Conservation (phyloP, 1,140 invertebrate species). For the Physella acuta region DNA sequence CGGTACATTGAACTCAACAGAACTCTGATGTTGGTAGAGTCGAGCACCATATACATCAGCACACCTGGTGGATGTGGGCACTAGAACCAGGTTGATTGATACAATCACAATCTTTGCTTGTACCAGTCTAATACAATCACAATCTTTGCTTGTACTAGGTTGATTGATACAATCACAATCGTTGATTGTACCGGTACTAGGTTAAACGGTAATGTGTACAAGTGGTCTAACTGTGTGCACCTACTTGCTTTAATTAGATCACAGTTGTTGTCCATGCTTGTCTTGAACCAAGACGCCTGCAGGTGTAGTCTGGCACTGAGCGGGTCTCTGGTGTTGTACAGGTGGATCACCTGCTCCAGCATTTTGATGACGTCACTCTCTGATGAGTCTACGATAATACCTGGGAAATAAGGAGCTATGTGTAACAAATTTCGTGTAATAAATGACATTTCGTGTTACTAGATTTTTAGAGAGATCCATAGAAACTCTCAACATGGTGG, state of each 20-base stretch:
- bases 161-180: background rate
- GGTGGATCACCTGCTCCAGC: background rate
- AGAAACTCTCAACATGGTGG: too few relatives aligned
- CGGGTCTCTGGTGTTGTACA: constrained; percentile 7
- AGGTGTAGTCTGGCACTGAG: background rate
- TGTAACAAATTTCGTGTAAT: too few relatives aligned
- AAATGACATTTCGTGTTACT: too few relatives aligned
- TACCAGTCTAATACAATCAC: background rate
- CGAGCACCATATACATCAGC: too few relatives aligned
- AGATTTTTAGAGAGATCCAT: too few relatives aligned
- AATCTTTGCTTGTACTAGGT: background rate
- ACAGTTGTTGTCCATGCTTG: constrained; percentile 13
- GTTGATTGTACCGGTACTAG: background rate
- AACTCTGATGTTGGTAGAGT: too few relatives aligned
- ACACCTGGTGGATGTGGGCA: too few relatives aligned
- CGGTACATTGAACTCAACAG: too few relatives aligned
- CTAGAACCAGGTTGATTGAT: too few relatives aligned
- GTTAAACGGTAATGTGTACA: background rate
- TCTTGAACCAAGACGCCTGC: background rate
- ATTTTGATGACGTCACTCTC: background rate
- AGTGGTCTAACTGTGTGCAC: background rate
- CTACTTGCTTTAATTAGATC: constrained; percentile 16
- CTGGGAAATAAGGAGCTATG: background rate
- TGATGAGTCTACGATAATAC: constrained; percentile 13
- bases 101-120: background rate